phyloP scores from a whole-genome alignment of 2,113 vertebrate genomes.

The Papio anubis region DNA sequence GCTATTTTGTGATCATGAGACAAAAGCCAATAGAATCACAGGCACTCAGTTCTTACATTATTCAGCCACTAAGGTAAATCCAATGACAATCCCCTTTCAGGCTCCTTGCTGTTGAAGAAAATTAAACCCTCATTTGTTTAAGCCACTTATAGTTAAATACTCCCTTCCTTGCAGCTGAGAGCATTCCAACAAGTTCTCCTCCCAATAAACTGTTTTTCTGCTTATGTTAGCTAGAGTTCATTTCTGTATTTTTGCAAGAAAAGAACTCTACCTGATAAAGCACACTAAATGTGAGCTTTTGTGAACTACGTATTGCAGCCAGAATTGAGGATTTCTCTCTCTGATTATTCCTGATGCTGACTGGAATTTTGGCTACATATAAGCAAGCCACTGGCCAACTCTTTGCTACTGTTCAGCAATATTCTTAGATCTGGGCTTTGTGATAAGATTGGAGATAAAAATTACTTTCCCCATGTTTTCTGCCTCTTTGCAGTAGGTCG shows the following conservation, averaged over 20 bases:
- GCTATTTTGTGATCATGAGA: not conserved
- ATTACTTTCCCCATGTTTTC: not conserved
- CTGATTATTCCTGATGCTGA: not conserved
- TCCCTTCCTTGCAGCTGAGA: not conserved
- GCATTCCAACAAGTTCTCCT: not conserved
- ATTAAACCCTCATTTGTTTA: not conserved
- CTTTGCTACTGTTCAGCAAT: not conserved
- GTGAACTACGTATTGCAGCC: not conserved
- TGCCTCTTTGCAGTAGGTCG: not conserved
- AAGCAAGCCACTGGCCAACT: not conserved
- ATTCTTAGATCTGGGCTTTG: not conserved
- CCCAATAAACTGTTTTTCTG: not conserved
- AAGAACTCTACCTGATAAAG: not conserved
- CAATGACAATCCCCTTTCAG: not conserved
- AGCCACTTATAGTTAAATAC: not conserved
- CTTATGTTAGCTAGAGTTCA: not conserved
- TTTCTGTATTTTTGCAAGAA: slow-evolving; percentile 37
- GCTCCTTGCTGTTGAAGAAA: not conserved
- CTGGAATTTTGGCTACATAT: not conserved
- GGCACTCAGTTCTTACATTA: not conserved
- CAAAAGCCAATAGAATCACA: not conserved
- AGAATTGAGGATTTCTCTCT: not conserved
- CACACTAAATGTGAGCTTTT: not conserved
- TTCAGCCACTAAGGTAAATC: not conserved
- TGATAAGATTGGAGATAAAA: slow-evolving; percentile 13